These are phyloP conservation scores for Lasiurus borealis DNA, from an alignment of 2,113 vertebrate genomes.

Conservation along the genomic window DNA sequence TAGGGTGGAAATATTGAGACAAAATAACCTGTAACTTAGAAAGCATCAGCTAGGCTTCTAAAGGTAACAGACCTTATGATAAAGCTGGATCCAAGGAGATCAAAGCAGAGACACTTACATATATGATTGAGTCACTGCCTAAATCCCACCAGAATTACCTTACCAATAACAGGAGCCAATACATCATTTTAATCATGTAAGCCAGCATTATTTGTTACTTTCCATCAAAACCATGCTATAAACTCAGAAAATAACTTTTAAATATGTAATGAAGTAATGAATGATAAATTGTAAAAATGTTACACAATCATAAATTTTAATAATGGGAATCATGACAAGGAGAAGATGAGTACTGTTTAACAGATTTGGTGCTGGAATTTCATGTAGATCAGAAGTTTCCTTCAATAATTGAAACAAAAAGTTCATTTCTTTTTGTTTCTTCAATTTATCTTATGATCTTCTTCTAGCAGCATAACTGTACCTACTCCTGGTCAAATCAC, in stretches of 20 bases:
- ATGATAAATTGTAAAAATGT: neutral
- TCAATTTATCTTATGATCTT: neutral
- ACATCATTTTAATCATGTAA: neutral
- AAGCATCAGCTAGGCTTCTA: neutral
- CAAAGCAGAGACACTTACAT: neutral
- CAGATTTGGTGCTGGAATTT: neutral
- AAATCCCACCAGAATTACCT: neutral
- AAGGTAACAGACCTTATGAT: neutral
- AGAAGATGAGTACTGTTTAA: neutral
- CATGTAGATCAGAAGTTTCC: neutral
- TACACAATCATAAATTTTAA: neutral
- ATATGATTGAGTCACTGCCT: neutral
- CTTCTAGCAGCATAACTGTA: neutral
- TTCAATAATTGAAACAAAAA: neutral
- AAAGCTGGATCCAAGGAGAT: neutral
- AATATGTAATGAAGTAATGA: slow-evolving; percentile 18
- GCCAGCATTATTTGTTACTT: neutral
- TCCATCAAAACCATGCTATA: neutral
- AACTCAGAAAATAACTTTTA: slow-evolving; percentile 27
- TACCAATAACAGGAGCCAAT: neutral
- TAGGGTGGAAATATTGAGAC: neutral
- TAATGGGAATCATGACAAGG: neutral
- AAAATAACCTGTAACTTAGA: neutral
- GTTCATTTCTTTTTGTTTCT: neutral
- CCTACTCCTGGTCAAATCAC: neutral